Conservation (phyloP, 2,113 vertebrate species). For the Stegastes partitus region DNA sequence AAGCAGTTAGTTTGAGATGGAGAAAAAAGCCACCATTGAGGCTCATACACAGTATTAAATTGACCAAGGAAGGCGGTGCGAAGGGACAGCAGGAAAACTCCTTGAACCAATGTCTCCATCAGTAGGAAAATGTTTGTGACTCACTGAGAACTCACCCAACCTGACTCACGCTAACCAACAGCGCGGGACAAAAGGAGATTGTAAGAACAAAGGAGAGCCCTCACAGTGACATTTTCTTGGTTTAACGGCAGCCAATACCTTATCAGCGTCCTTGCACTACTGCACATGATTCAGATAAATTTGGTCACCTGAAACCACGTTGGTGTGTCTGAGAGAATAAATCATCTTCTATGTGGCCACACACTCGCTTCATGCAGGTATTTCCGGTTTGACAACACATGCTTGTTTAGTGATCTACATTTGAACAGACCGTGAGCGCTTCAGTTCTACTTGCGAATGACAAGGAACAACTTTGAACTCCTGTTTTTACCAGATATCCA, state of each 20-base stretch:
- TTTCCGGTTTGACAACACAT: constrained; percentile 81
- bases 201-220: constrained; percentile 23
- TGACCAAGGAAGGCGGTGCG: constrained; percentile 1
- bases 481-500: background rate
- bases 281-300: constrained; percentile 35
- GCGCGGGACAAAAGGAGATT: constrained; percentile 28
- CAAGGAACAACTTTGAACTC: background rate
- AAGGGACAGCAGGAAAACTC: constrained; percentile 27
- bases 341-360: constrained; percentile 22
- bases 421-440: constrained; percentile 49
- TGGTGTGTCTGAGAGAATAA: background rate
- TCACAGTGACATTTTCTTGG: constrained; percentile 3
- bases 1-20: no score
- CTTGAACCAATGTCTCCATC: constrained; percentile 28
- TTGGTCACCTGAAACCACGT: background rate
- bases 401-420: constrained; percentile 54
- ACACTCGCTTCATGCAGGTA: constrained; percentile 72
- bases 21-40: no score
- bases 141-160: constrained; percentile 60
- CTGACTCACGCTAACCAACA: constrained; percentile 52
- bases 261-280: constrained; percentile 36
- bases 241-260: constrained; percentile 11
- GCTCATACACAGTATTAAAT: background rate
- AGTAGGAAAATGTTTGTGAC: constrained; percentile 39
- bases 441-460: constrained; percentile 28